A percentile compares a stretch with the other conserved stretches of the same genome.
Evolutionary conservation across 2,888 invertebrate species (phyloP).

Genomic region (Tetrapedia diversipes): DNA sequence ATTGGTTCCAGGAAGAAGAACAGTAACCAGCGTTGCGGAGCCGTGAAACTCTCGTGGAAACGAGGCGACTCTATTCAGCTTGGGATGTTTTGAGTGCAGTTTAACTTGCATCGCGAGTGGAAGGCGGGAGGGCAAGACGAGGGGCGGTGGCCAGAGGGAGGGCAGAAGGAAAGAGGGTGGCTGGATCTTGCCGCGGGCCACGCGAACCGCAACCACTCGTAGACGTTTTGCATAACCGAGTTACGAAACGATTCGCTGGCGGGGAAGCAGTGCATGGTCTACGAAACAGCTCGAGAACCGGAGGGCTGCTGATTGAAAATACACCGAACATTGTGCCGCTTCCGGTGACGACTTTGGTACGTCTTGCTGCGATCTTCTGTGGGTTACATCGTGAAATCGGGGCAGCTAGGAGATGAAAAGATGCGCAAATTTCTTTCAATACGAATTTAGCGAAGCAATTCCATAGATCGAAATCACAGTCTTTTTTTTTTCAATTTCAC

Average conservation of each 20-base stretch:
- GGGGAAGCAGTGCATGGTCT: slow-evolving; percentile 33
- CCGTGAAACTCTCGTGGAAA: slow-evolving; percentile 8
- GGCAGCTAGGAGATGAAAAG: no score
- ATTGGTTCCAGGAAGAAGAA: slow-evolving; percentile 8
- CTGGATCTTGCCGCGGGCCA: slow-evolving; percentile 7
- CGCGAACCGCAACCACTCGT: slow-evolving; percentile 23
- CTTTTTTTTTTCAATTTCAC: no score
- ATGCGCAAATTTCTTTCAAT: no score
- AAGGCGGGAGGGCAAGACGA: not conserved
- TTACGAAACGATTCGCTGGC: slow-evolving; percentile 63
- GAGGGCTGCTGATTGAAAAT: slow-evolving; percentile 38
- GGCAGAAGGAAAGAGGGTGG: slow-evolving; percentile 15
- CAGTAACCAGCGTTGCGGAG: not conserved
- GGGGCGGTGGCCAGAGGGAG: not conserved
- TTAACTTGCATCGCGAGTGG: slow-evolving; percentile 60
- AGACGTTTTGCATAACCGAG: slow-evolving; percentile 65
- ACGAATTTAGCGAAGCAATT: no score
- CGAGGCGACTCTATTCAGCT: slow-evolving; percentile 2
- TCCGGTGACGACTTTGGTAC: slow-evolving; percentile 46
- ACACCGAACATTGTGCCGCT: slow-evolving; percentile 26
- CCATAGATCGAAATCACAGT: no score
- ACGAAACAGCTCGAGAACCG: slow-evolving; percentile 30
- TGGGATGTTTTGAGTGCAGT: slow-evolving; percentile 68
- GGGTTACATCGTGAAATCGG: no score
- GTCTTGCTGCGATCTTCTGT: slow-evolving; percentile 9